A percentile compares a stretch with the other conserved stretches of the same genome.
These are phyloP conservation scores for Naja naja DNA, from an alignment of 2,113 vertebrate species.

Conservation along the genomic window DNA sequence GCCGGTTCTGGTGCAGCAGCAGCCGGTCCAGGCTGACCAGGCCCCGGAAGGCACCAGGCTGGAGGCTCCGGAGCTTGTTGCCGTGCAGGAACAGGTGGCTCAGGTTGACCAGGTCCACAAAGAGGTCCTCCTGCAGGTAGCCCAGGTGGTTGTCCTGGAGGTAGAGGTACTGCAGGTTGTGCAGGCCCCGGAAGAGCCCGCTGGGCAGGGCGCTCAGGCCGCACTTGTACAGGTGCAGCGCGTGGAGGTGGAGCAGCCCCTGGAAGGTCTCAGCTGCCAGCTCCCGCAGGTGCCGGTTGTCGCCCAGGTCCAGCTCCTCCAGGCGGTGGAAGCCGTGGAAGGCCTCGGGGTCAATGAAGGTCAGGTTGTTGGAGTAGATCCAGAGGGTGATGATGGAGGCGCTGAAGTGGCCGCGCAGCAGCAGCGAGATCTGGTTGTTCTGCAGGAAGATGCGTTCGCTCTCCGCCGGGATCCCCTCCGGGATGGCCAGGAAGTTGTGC, in stretches of 20 bases:
- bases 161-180: slow-evolving; percentile 96
- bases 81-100: slow-evolving; percentile 97
- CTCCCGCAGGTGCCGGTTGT: slow-evolving; percentile 87
- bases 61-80: slow-evolving; percentile 90
- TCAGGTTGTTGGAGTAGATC: slow-evolving; percentile 98
- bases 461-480: slow-evolving; percentile 89
- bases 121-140: slow-evolving; percentile 94
- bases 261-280: slow-evolving; percentile 90
- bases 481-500: slow-evolving; percentile 89
- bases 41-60: slow-evolving; percentile 92
- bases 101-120: slow-evolving; percentile 94
- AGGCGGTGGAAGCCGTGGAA: slow-evolving; percentile 90
- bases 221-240: slow-evolving; percentile 93
- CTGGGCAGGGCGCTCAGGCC: slow-evolving; percentile 85
- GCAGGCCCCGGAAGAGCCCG: slow-evolving; percentile 86
- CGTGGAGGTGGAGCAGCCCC: slow-evolving; percentile 87
- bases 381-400: slow-evolving; percentile 90
- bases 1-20: slow-evolving; percentile 93
- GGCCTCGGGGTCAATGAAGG: slow-evolving; percentile 89
- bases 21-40: slow-evolving; percentile 91
- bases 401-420: slow-evolving; percentile 91
- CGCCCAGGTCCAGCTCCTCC: slow-evolving; percentile 96
- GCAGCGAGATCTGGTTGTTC: slow-evolving; percentile 92
- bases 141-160: slow-evolving; percentile 95
- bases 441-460: slow-evolving; percentile 95